A percentile compares a stretch with the other conserved stretches of the same genome.
phyloP scores from a whole-genome alignment of 1,140 invertebrate species.

The Oncopeltus fasciatus region DNA sequence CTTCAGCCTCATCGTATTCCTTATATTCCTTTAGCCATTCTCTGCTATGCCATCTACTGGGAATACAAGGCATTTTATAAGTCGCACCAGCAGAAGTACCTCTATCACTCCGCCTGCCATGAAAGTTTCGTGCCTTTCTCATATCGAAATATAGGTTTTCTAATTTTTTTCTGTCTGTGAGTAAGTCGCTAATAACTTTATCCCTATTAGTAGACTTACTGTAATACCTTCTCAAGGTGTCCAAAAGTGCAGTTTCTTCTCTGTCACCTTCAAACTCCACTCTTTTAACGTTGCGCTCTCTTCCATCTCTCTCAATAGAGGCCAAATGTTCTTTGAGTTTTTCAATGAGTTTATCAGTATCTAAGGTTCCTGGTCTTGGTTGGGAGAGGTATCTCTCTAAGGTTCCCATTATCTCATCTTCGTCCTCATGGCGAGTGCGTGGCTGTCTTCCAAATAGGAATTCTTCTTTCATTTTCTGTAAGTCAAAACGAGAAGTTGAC shows the following conservation, averaged over 20 bases:
- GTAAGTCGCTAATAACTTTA: constrained; percentile 49
- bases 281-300: constrained; percentile 12
- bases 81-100: neutral
- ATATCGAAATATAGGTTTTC: constrained; percentile 57
- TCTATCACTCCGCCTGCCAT: constrained; percentile 31
- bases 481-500: constrained; percentile 40
- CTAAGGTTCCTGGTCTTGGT: constrained; percentile 30
- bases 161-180: constrained; percentile 51
- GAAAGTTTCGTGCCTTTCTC: constrained; percentile 49
- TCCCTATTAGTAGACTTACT: constrained; percentile 45
- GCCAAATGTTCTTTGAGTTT: constrained; percentile 48
- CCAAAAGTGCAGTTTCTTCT: constrained; percentile 40
- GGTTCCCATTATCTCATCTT: constrained; percentile 44
- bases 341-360: constrained; percentile 46
- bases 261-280: constrained; percentile 37
- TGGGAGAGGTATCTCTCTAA: constrained; percentile 45
- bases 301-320: constrained; percentile 28
- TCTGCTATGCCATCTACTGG: neutral
- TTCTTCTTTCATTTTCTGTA: constrained; percentile 47
- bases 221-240: constrained; percentile 50
- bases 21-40: neutral
- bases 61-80: neutral
- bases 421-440: constrained; percentile 33
- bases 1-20: constrained; percentile 4
- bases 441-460: constrained; percentile 35